Evolutionary conservation across 2,113 vertebrate genomes (phyloP).

Genomic region (Malaclemys terrapin): DNA sequence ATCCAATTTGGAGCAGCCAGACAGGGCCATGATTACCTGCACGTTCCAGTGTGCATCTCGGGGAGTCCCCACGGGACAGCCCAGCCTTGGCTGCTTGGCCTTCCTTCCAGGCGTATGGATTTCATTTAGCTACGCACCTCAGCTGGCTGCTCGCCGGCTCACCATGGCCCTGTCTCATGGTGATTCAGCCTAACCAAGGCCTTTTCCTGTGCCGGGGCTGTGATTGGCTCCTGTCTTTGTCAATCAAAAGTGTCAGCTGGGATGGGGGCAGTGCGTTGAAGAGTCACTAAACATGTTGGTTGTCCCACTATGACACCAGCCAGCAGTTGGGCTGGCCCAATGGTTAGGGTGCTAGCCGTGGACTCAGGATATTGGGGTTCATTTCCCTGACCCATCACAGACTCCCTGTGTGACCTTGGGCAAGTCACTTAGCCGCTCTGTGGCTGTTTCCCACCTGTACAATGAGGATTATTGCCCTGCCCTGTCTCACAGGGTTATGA

Average conservation of each 20-base stretch:
- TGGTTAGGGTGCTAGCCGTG: no score
- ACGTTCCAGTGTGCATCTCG: constrained; percentile 18
- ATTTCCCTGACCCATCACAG: no score
- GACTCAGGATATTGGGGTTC: no score
- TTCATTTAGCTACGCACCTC: not conserved
- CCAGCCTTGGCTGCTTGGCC: not conserved
- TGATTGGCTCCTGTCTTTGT: not conserved
- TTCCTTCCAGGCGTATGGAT: not conserved
- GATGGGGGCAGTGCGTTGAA: not conserved
- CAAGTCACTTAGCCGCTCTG: no score
- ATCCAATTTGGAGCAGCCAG: constrained; percentile 36
- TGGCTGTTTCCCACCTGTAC: no score
- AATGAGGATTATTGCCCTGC: no score
- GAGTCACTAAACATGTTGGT: not conserved
- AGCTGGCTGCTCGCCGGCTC: not conserved
- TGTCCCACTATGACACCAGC: not conserved
- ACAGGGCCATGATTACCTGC: not conserved
- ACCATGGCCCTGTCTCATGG: not conserved
- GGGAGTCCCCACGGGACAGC: not conserved
- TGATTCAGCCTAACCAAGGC: not conserved
- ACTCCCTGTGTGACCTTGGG: no score
- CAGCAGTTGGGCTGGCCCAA: not conserved
- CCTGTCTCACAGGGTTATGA: no score
- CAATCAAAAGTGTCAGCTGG: not conserved
- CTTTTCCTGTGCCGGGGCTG: not conserved